Percentiles rank a stretch among this genome's conserved stretches.
Conservation (phyloP, 2,888 invertebrate genomes). For the Vanessa cardui region DNA sequence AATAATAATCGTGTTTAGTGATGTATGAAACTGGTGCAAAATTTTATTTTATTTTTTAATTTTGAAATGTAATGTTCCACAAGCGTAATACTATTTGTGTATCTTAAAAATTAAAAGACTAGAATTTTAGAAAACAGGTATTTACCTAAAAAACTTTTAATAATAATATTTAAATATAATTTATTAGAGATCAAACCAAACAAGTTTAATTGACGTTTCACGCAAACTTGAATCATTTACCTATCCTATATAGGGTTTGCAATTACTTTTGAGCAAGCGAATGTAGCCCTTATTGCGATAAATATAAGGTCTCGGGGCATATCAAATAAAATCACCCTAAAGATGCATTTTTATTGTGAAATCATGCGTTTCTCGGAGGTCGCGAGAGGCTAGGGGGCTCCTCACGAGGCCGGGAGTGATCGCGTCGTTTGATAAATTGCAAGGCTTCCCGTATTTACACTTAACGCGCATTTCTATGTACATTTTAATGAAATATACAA, state of each 20-base stretch:
- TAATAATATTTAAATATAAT: constrained; percentile 1
- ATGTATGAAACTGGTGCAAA: too few species aligned
- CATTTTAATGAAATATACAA: background rate
- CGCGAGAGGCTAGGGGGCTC: constrained; percentile 23
- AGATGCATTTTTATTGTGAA: constrained; percentile 34
- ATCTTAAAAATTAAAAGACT: too few species aligned
- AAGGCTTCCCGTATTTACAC: constrained; percentile 20
- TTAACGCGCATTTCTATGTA: constrained; percentile 4
- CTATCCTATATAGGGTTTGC: constrained; percentile 6
- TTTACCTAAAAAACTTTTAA: too few species aligned
- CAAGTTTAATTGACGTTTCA: constrained; percentile 25
- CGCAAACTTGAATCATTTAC: constrained; percentile 23
- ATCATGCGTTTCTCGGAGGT: constrained; percentile 30
- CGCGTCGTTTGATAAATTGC: constrained; percentile 27
- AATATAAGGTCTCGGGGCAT: background rate
- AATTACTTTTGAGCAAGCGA: background rate
- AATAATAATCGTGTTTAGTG: too few species aligned
- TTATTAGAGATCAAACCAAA: constrained; percentile 10
- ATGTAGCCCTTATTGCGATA: background rate
- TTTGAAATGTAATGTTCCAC: too few species aligned
- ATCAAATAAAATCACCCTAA: constrained; percentile 20
- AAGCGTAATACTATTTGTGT: too few species aligned
- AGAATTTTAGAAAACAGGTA: too few species aligned
- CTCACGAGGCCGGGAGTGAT: constrained; percentile 29
- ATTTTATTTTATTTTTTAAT: too few species aligned